Base-by-base conservation (phyloP, 2,888 invertebrate species). In the Caenorhabditis auriculariae region DNA sequence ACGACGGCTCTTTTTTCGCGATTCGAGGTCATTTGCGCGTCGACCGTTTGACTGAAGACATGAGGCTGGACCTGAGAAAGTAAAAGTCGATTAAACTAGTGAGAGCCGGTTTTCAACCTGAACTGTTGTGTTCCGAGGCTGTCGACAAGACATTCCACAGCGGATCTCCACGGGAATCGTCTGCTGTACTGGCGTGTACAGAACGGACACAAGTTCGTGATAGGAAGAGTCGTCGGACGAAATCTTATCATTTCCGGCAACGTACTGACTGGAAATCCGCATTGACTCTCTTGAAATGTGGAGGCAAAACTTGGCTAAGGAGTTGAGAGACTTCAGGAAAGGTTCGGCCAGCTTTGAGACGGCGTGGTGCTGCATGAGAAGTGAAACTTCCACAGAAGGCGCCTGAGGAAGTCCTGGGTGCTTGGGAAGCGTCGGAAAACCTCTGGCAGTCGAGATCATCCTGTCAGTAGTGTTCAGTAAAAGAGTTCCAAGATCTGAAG, bases 21-120 rank as follows among this genome's bases (percentile, higher is more conserved):
- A 48, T 79, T 79, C 44, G 61, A 55, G 35, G 71, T 73, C 75
- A 78, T 76, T 27, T 68, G 51, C 12, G 60, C 64, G 17, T 77
- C 78, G 23, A 62, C 52, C n/a, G 54, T 55, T 21, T 55, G 50
- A 43, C 64, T 69, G 48, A 76, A 69, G 28, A 71, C 69, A 29
- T 62, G 63, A 5, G 69, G 53, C 4, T 64, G 51, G 4, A 71
- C 61, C 69, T 71, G 37, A 44, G 52, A 55, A 2, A 19, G 15
- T 3, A 32, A 19, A 17, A 17, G 7, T 17, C n/a, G 9, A 41
- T 41, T 12, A 9, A 15, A 9, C 9, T 9, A 17, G n/a, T 9
- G n/a, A 15, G n/a, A 17, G 9, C 7, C 7, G 9, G n/a, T 19
- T 12, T 9, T 26, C 44, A 28, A 70, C 65, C n/a, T 46, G 49